Base-by-base conservation (phyloP, 35 echinoderm and acorn worm species). In the Diadema setosum region DNA sequence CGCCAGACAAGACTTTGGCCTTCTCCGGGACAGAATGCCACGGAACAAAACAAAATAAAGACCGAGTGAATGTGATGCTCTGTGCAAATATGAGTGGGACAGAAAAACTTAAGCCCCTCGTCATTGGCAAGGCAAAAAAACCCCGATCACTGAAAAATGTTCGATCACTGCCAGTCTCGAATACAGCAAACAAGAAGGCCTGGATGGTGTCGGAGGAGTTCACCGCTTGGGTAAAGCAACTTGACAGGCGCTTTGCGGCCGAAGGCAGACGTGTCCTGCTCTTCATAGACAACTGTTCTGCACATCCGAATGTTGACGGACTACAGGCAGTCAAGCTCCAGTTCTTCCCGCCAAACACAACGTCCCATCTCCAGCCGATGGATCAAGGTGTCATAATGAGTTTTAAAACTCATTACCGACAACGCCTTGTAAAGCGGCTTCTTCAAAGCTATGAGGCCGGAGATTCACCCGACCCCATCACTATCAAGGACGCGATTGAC, bases 141-240 rank as follows among this genome's bases (percentile, higher is more conserved):
- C 81, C 81, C 17, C 41, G 81, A 24, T 83, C 27, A 12, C 58
- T 60, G 42, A 83, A 83, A 16, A 83, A 83, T 46, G 78, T 83
- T 18, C n/a, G 5, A 14, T 83, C 42, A 5, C 81, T 83, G 17
- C 45, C 81, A 14, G 81, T 83, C 41, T 18, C n/a, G 18, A 61
- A 83, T 26, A 6, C n/a, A 59, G 81, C 81, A 49, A 83, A 83
- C 43, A 27, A 32, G 43, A 83, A 83, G 26, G 42, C 81, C 5
- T 83, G 81, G 81, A 83, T 83, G 81, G 81, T 65, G 14, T 57
- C 37, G 27, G 81, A 83, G 16, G n/a, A 39, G 27, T 83, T 83
- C 81, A 65, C 45, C 14, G 4, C 30, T 15, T 83, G 43, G 45
- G 16, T 83, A 5, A 27, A 59, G 17, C 42, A 59, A 21, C 37